A percentile compares a stretch with the other conserved stretches of the same genome.
Conservation (phyloP, 1,140 invertebrate species). For the Drosophila oshimai region DNA sequence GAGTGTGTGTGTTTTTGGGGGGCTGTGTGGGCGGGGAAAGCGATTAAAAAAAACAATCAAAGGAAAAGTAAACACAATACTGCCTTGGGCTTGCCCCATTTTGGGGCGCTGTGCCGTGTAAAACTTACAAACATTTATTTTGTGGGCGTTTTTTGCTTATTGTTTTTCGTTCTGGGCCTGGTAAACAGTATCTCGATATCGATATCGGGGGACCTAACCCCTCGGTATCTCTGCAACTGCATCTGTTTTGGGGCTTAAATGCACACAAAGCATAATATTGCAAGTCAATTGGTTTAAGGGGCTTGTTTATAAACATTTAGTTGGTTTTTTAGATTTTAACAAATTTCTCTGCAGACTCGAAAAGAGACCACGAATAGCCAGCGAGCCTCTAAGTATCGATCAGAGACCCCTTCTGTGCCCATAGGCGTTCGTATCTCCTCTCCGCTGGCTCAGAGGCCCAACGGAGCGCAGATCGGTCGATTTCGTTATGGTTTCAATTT, state of each 20-base stretch:
- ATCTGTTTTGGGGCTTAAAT: conserved; percentile 48
- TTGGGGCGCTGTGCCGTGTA: conserved; percentile 66
- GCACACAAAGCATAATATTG: conserved; percentile 78
- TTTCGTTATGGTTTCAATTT: conserved; percentile 46
- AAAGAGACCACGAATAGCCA: conserved; percentile 5
- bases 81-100: conserved; percentile 68
- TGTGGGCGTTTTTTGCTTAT: conserved; percentile 48
- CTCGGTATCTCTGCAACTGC: conserved; percentile 31
- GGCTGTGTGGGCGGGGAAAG: conserved; percentile 39
- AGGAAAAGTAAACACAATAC: conserved; percentile 65
- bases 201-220: conserved; percentile 32
- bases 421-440: no score
- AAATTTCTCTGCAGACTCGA: conserved; percentile 42
- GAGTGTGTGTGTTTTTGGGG: conserved; percentile 17
- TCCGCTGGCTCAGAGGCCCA: background rate
- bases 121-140: conserved; percentile 72
- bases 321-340: conserved; percentile 61
- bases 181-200: conserved; percentile 36
- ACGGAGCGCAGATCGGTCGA: conserved; percentile 28
- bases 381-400: conserved; percentile 6
- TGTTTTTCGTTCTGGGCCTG: conserved; percentile 25
- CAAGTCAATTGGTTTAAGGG: conserved; percentile 59
- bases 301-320: conserved; percentile 72
- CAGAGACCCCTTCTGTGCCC: no score
- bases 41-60: conserved; percentile 60